phyloP scores from a whole-genome alignment of 2,888 invertebrate genomes.

The Gibbula magus region DNA sequence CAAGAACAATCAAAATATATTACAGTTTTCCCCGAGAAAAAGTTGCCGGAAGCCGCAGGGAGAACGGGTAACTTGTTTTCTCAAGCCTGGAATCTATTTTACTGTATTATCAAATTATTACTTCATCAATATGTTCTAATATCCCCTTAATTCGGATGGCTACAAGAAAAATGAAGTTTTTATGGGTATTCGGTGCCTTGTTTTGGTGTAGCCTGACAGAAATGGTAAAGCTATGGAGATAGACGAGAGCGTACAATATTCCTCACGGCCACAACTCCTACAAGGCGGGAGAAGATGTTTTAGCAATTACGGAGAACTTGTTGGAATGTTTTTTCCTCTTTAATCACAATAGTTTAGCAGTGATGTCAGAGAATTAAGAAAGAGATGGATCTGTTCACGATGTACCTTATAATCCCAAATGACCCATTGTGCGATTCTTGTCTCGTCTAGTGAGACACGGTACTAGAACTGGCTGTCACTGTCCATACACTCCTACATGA shows the following conservation, averaged over 20 bases:
- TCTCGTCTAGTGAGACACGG: background rate
- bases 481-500: too few relatives aligned
- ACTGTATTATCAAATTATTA: slow-evolving; percentile 14
- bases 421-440: slow-evolving; percentile 2
- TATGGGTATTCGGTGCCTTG: slow-evolving; percentile 10
- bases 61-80: background rate
- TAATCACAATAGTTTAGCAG: background rate
- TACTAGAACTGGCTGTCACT: too few relatives aligned
- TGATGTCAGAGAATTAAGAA: slow-evolving; percentile 10
- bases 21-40: background rate
- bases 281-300: slow-evolving; percentile 10
- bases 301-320: background rate
- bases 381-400: background rate
- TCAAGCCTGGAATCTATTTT: slow-evolving; percentile 7
- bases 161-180: slow-evolving; percentile 14
- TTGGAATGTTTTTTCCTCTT: background rate
- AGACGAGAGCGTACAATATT: background rate
- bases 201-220: background rate
- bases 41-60: background rate
- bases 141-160: slow-evolving; percentile 8
- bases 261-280: background rate
- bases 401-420: background rate
- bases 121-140: slow-evolving; percentile 22
- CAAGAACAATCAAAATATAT: slow-evolving; percentile 24
- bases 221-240: slow-evolving; percentile 5